phyloP scores from a whole-genome alignment of 2,888 invertebrate species.

The Caradrina clavipalpis region DNA sequence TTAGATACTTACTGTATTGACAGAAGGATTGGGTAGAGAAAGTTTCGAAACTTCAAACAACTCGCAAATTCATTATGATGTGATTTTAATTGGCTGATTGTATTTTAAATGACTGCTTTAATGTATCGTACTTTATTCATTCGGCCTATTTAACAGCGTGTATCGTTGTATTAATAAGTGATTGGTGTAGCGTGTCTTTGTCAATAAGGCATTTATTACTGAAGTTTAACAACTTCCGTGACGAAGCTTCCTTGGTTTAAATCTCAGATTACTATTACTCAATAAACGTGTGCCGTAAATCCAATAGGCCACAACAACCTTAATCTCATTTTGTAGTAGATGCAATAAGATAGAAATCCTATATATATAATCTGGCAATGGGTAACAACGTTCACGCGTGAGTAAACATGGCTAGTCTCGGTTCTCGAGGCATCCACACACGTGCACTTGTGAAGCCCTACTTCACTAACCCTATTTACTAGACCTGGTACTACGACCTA shows the following conservation, averaged over 20 bases:
- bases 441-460: conserved; percentile 83
- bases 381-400: conserved; percentile 72
- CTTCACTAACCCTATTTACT: conserved; percentile 84
- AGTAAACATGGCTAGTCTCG: conserved; percentile 73
- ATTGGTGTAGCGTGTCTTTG: conserved; percentile 39
- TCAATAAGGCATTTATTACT: conserved; percentile 40
- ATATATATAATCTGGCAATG: conserved; percentile 60
- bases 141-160: conserved; percentile 21
- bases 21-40: conserved; percentile 70
- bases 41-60: conserved; percentile 68
- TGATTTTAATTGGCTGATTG: conserved; percentile 76
- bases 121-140: conserved; percentile 58
- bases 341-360: conserved; percentile 46
- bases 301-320: conserved; percentile 11
- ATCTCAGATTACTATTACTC: conserved; percentile 16
- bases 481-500: conserved; percentile 75
- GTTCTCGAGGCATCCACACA: conserved; percentile 74
- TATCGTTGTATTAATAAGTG: conserved; percentile 41
- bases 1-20: conserved; percentile 59
- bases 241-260: conserved; percentile 28
- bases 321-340: conserved; percentile 38
- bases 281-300: conserved; percentile 7
- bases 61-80: conserved; percentile 71
- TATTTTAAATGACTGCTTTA: conserved; percentile 64
- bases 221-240: conserved; percentile 41